Evolutionary conservation across 2,888 invertebrate genomes (phyloP).

Genomic region (Heliconius cydno): DNA sequence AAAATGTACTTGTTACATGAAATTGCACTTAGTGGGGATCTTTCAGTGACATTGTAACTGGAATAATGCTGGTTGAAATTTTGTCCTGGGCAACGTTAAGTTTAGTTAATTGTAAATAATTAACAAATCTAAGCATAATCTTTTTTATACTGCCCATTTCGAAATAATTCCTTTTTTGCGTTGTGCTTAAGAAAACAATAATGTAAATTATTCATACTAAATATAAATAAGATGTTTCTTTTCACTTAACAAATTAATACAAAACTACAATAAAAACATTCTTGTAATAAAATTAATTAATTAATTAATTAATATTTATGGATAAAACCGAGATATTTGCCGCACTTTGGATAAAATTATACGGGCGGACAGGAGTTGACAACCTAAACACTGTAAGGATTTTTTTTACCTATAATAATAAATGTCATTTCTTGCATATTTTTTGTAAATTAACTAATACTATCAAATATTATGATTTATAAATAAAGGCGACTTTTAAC

Average conservation of each 20-base stretch:
- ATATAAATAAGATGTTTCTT: background rate
- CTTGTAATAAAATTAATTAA: no score
- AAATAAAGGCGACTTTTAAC: background rate
- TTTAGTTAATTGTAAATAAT: background rate
- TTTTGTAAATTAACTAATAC: background rate
- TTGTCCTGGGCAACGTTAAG: background rate
- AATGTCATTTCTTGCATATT: background rate
- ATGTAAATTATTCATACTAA: background rate
- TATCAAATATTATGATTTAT: background rate
- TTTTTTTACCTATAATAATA: background rate
- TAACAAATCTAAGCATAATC: background rate
- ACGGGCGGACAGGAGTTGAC: no score
- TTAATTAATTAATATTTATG: no score
- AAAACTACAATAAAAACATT: no score
- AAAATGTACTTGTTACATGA: background rate
- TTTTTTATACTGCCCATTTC: background rate
- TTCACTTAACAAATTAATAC: no score
- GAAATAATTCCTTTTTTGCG: background rate
- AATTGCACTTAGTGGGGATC: slow-evolving; percentile 13
- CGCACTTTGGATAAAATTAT: no score
- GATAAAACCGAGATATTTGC: no score
- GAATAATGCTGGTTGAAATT: background rate
- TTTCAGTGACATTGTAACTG: background rate
- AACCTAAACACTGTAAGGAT: no score
- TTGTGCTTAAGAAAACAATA: background rate